Conservation (phyloP, 2,797 vertebrate genomes). For the Harpagifer antarcticus region DNA sequence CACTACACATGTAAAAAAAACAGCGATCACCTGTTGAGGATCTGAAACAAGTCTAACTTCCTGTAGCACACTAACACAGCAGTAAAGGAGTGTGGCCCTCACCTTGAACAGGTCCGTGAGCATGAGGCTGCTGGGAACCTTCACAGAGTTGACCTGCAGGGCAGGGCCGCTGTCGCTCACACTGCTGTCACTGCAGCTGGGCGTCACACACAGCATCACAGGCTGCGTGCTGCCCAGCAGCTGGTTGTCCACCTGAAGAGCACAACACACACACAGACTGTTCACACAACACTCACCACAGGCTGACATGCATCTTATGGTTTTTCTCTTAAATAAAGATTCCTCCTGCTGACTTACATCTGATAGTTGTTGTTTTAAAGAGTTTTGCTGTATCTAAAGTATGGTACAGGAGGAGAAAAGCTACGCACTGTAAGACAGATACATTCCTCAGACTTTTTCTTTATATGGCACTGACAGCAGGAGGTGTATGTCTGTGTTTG, state of each 20-base stretch:
- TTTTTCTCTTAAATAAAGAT: not conserved
- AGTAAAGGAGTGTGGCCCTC: not conserved
- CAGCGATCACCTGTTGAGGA: not conserved
- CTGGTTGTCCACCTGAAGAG: conserved; percentile 94
- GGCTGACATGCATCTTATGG: not conserved
- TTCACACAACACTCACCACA: not conserved
- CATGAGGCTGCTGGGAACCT: conserved; percentile 92
- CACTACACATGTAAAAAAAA: not conserved
- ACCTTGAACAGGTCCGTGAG: conserved; percentile 98
- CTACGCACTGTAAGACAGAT: not conserved
- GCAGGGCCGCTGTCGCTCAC: conserved; percentile 87
- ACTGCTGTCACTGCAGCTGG: conserved; percentile 85
- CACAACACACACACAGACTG: not conserved
- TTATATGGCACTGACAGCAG: not conserved
- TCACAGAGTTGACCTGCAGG: conserved; percentile 94
- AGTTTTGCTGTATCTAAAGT: not conserved
- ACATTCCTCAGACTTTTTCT: too few species aligned
- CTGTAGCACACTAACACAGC: not conserved
- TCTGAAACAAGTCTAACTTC: not conserved
- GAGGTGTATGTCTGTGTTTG: not conserved
- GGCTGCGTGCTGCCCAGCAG: conserved; percentile 94
- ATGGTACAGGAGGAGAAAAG: not conserved
- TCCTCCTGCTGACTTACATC: not conserved
- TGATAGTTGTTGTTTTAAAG: too few species aligned
- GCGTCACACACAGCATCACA: conserved; percentile 93